These are phyloP conservation scores for Protosalanx chinensis DNA, from an alignment of 2,797 vertebrate genomes.

Conservation along the genomic window DNA sequence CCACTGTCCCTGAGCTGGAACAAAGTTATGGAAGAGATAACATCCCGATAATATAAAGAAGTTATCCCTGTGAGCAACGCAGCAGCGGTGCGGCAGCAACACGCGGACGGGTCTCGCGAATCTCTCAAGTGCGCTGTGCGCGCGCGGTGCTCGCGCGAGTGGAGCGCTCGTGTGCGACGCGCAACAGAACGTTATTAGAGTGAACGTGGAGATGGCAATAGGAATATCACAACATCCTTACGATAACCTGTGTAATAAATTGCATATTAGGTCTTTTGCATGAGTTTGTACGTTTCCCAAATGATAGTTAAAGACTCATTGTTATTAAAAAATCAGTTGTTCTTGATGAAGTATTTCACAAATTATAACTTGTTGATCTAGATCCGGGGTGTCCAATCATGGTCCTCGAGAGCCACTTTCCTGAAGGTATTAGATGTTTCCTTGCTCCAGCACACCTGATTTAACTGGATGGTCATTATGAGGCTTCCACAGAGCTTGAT, in stretches of 20 bases:
- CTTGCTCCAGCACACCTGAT: too few species aligned
- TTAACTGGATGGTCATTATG: too few species aligned
- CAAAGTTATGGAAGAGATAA: not conserved
- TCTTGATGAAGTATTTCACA: too few species aligned
- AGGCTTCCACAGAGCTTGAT: too few species aligned
- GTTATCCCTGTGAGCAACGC: not conserved
- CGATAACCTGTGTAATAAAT: not conserved
- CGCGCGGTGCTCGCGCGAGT: not conserved
- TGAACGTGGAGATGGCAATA: not conserved
- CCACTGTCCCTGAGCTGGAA: not conserved
- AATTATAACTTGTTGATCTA: too few species aligned
- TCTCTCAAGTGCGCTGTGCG: conserved; percentile 8
- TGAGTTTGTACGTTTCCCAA: too few species aligned
- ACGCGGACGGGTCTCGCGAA: not conserved
- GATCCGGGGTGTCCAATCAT: too few species aligned
- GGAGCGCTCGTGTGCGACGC: conserved; percentile 11
- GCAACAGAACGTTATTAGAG: not conserved
- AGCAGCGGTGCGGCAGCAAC: not conserved
- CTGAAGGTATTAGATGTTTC: too few species aligned
- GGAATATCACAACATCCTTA: not conserved
- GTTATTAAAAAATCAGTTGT: too few species aligned
- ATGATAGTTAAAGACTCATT: too few species aligned
- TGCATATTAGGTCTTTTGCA: not conserved
- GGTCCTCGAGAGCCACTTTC: too few species aligned
- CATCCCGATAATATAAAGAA: not conserved